A percentile compares a stretch with the other conserved stretches of the same genome.
These are phyloP conservation scores for Cyphomyrus discorhynchus DNA, from an alignment of 2,113 vertebrate species.

Conservation along the genomic window DNA sequence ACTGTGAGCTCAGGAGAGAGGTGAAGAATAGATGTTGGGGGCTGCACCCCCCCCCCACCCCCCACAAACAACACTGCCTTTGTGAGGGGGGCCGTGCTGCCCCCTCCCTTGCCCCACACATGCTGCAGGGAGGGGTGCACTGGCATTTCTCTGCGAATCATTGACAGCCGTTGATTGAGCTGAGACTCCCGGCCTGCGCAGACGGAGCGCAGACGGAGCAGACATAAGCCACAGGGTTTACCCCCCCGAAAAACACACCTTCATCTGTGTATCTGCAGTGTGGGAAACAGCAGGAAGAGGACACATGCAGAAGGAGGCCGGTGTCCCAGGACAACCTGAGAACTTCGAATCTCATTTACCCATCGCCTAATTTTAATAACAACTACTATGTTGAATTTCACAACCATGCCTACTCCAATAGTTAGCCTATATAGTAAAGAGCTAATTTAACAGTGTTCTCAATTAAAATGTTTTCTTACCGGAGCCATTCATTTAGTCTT, in stretches of 20 bases:
- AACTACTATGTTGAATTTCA: neutral
- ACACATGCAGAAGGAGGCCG: neutral
- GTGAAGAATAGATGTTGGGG: constrained; percentile 29
- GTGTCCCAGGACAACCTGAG: neutral
- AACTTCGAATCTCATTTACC: neutral
- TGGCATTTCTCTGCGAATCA: neutral
- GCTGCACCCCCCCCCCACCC: constrained; percentile 53
- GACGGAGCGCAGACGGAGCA: neutral
- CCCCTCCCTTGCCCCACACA: neutral
- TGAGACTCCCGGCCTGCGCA: constrained; percentile 15
- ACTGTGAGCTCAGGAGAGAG: constrained; percentile 69
- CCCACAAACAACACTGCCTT: constrained; percentile 56
- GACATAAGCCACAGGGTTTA: neutral
- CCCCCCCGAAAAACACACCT: constrained; percentile 37
- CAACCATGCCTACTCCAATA: neutral
- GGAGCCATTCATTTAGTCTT: neutral
- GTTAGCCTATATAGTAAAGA: neutral
- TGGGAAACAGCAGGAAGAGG: neutral
- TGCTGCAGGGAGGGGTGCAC: neutral
- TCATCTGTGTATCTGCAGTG: neutral
- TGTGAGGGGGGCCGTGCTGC: constrained; percentile 36
- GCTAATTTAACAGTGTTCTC: neutral
- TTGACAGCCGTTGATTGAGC: constrained; percentile 45
- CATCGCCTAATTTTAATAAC: neutral
- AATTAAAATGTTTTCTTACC: neutral